phyloP scores from a whole-genome alignment of 64 coral and sea anemone genomes.

The Pocillopora damicornis region DNA sequence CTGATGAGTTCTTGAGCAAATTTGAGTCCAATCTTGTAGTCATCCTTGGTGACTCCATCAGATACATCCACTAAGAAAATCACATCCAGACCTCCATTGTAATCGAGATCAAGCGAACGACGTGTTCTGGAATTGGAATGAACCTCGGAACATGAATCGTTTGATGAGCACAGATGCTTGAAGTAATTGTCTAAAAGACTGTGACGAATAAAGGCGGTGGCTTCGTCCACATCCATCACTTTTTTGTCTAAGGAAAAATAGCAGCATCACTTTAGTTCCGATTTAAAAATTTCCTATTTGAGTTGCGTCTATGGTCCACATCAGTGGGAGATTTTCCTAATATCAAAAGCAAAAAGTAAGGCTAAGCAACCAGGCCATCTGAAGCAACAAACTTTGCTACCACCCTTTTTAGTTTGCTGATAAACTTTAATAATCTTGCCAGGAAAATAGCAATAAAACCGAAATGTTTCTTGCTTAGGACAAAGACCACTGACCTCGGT shows the following conservation, averaged over 20 bases:
- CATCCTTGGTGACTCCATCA: constrained; percentile 32
- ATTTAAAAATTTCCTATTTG: no score
- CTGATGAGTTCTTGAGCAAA: constrained; percentile 60
- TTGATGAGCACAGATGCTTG: constrained; percentile 3
- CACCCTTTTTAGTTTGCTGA: no score
- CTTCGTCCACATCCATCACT: constrained; percentile 39
- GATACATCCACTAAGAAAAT: constrained; percentile 61
- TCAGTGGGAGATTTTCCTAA: no score
- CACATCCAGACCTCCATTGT: constrained; percentile 41
- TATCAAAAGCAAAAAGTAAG: no score
- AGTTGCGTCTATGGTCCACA: no score
- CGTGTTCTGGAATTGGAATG: constrained; percentile 28
- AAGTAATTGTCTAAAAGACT: constrained; percentile 6
- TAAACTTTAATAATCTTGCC: no score
- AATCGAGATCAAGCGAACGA: constrained; percentile 37
- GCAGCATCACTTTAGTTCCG: no score
- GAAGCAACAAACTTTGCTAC: no score
- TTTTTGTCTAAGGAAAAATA: constrained; percentile 19
- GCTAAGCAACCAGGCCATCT: no score
- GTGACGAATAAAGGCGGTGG: constrained; percentile 34
- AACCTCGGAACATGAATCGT: constrained; percentile 14
- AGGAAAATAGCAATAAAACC: no score
- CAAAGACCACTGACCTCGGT: no score
- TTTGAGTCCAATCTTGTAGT: constrained; percentile 49
- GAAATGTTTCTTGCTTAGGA: no score